A percentile compares a stretch with the other conserved stretches of the same genome.
These are phyloP conservation scores for Typhlomys cinereus DNA, from an alignment of 2,113 vertebrate genomes.

Conservation along the genomic window DNA sequence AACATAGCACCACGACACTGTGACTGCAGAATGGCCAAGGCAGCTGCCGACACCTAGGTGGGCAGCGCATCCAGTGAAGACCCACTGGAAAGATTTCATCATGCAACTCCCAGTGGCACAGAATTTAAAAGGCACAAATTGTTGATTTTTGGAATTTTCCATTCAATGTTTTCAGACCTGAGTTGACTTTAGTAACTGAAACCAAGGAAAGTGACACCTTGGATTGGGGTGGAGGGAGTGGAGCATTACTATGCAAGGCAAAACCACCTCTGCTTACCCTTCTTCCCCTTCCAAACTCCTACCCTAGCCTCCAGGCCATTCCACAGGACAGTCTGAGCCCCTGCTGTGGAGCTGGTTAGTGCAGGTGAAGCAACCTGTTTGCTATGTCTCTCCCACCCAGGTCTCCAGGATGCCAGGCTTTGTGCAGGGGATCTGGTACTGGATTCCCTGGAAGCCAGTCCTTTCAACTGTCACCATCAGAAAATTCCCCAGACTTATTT, in stretches of 20 bases:
- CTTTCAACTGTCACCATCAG: background rate
- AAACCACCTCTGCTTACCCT: background rate
- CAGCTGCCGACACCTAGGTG: background rate
- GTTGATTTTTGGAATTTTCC: conserved; percentile 45
- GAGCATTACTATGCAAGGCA: background rate
- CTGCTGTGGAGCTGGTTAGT: background rate
- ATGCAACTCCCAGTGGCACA: background rate
- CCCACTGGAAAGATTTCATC: background rate
- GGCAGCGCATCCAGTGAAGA: background rate
- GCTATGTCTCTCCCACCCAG: fast-evolving
- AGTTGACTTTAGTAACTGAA: background rate
- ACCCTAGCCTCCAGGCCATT: background rate
- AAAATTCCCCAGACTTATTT: conserved; percentile 55
- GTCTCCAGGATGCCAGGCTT: background rate
- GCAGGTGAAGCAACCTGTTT: background rate
- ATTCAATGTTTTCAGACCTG: background rate
- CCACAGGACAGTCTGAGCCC: background rate
- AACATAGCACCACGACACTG: background rate
- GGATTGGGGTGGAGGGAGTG: too few relatives aligned
- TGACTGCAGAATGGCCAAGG: background rate
- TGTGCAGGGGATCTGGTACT: background rate
- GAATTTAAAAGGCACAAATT: background rate
- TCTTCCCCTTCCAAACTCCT: background rate
- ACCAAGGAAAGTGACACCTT: background rate
- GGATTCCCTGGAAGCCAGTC: background rate